Evolutionary conservation across 2,888 invertebrate species (phyloP).

Genomic region (Eubasilissa splendida): DNA sequence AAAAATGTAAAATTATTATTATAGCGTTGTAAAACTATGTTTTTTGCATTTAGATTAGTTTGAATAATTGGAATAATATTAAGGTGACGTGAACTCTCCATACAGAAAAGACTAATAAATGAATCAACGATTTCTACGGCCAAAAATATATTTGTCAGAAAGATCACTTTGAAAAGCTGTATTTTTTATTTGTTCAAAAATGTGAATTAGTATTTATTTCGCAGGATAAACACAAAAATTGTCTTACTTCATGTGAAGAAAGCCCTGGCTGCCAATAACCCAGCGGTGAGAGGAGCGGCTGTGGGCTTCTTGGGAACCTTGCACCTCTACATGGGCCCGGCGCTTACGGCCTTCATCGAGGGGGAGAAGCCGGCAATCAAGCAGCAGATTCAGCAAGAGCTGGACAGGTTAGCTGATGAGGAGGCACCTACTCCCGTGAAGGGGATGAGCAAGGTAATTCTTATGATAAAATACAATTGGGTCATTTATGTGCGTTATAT

Average conservation of each 20-base stretch:
- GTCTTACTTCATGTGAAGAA: conserved; percentile 87
- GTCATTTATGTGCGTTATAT: too few species aligned
- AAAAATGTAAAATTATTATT: too few species aligned
- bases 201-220: conserved; percentile 50
- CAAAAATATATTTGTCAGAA: too few species aligned
- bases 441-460: conserved; percentile 69
- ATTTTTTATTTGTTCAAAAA: too few species aligned
- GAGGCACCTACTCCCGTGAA: conserved; percentile 81
- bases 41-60: too few species aligned
- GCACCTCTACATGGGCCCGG: conserved; percentile 86
- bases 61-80: too few species aligned
- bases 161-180: too few species aligned
- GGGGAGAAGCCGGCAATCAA: conserved; percentile 88
- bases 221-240: conserved; percentile 79
- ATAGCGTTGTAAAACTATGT: too few species aligned
- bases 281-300: conserved; percentile 84
- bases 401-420: conserved; percentile 85
- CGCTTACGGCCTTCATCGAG: conserved; percentile 85
- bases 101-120: too few species aligned
- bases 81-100: too few species aligned
- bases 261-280: conserved; percentile 88
- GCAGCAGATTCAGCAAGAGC: conserved; percentile 88
- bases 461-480: too few species aligned
- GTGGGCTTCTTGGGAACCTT: conserved; percentile 83
- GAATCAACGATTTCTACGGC: too few species aligned